Percentiles rank a stretch among this genome's conserved stretches.
phyloP scores from a whole-genome alignment of 2,888 invertebrate genomes.

The Apotomis turbidana region DNA sequence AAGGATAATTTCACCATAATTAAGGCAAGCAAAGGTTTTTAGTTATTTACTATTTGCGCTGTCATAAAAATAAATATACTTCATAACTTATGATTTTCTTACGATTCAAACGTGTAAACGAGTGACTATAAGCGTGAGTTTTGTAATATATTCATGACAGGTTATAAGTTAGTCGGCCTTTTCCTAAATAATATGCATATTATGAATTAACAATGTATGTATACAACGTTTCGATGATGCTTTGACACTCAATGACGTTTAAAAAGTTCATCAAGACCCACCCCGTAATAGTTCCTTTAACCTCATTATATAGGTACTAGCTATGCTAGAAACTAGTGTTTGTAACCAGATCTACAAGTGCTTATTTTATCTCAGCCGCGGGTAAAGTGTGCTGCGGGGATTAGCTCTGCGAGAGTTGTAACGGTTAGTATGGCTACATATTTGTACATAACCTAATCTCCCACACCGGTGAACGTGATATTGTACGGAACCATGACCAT shows the following conservation, averaged over 20 bases:
- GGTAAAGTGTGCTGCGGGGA: conserved; percentile 35
- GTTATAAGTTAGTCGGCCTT: too few relatives aligned
- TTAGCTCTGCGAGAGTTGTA: conserved; percentile 56
- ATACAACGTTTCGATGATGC: too few relatives aligned
- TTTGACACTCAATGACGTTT: too few relatives aligned
- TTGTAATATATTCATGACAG: too few relatives aligned
- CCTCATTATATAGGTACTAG: conserved; percentile 4
- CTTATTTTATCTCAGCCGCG: conserved; percentile 1
- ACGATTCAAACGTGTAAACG: neutral
- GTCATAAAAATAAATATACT: conserved; percentile 5
- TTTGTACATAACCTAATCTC: conserved; percentile 27
- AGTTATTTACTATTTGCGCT: neutral
- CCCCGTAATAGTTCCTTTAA: conserved; percentile 1
- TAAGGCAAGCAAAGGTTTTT: too few relatives aligned
- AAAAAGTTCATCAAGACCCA: too few relatives aligned
- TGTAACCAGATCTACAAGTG: conserved; percentile 20
- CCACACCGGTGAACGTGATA: conserved; percentile 26
- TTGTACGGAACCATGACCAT: conserved; percentile 27
- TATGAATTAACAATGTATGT: too few relatives aligned
- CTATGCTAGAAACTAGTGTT: conserved; percentile 15
- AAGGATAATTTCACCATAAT: too few relatives aligned
- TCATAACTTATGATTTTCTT: neutral
- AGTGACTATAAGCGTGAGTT: conserved; percentile 12
- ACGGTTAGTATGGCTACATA: conserved; percentile 45
- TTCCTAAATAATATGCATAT: too few relatives aligned